Conservation (phyloP, 1,140 invertebrate genomes). For the Samia ricini region DNA sequence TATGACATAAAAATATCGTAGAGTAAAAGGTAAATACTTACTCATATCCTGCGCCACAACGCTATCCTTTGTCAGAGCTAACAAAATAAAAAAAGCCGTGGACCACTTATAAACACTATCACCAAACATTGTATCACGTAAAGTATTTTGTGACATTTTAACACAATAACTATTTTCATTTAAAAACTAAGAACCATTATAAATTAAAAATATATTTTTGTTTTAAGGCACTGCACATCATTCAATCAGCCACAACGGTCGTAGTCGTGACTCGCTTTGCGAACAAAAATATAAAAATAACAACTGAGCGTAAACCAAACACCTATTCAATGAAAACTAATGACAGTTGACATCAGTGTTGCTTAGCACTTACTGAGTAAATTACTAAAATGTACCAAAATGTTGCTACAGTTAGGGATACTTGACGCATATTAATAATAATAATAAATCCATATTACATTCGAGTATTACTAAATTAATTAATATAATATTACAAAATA, state of each 20-base stretch:
- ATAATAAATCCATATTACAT: too few relatives aligned
- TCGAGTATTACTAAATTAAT: too few relatives aligned
- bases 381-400: background rate
- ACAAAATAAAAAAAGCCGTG: conserved; percentile 55
- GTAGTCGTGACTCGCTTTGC: conserved; percentile 10
- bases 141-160: conserved; percentile 35
- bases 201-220: conserved; percentile 4
- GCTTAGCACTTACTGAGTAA: background rate
- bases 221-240: conserved; percentile 35
- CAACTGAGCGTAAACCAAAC: conserved; percentile 7
- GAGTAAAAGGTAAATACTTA: conserved; percentile 37
- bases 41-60: conserved; percentile 52
- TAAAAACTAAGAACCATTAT: background rate
- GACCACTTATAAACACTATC: conserved; percentile 47
- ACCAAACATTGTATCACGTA: conserved; percentile 55
- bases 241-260: conserved; percentile 21
- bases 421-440: background rate
- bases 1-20: background rate
- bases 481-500: too few relatives aligned
- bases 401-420: background rate
- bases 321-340: background rate
- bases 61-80: conserved; percentile 59
- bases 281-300: conserved; percentile 20
- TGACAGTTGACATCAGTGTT: background rate
- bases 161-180: conserved; percentile 14